Percentiles rank a stretch among this genome's conserved stretches.
Evolutionary conservation across 2,888 invertebrate species (phyloP).

Genomic region (Venustoraphidia nigricollis): DNA sequence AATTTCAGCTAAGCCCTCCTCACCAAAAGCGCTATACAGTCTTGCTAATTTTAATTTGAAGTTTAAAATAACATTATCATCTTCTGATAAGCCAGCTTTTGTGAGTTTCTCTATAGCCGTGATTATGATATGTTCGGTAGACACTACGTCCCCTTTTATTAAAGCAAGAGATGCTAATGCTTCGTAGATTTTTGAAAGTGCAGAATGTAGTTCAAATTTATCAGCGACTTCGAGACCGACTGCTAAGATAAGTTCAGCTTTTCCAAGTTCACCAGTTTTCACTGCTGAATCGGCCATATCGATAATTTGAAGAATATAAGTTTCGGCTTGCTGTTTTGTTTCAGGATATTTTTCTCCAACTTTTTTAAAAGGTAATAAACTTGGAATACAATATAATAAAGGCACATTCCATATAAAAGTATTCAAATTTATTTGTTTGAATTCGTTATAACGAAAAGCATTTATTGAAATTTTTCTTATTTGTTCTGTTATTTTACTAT

Average conservation of each 20-base stretch:
- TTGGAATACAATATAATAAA: too few relatives aligned
- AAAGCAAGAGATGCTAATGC: slow-evolving; percentile 27
- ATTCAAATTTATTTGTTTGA: too few relatives aligned
- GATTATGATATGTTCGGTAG: slow-evolving; percentile 26
- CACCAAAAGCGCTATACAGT: slow-evolving; percentile 25
- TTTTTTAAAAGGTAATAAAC: too few relatives aligned
- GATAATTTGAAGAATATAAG: slow-evolving; percentile 24
- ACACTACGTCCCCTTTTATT: slow-evolving; percentile 23
- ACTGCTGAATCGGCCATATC: slow-evolving; percentile 22
- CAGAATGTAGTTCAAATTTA: slow-evolving; percentile 21
- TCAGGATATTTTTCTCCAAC: too few relatives aligned
- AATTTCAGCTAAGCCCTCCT: slow-evolving; percentile 25
- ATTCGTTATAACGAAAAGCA: too few relatives aligned
- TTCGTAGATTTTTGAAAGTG: slow-evolving; percentile 23
- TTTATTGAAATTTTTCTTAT: too few relatives aligned
- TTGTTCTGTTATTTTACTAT: too few relatives aligned
- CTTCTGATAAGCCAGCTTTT: slow-evolving; percentile 22
- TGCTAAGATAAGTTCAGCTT: slow-evolving; percentile 24
- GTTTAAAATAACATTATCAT: slow-evolving; percentile 25
- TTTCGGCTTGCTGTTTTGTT: slow-evolving; percentile 19
- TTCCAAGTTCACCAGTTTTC: slow-evolving; percentile 23
- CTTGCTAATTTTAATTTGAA: slow-evolving; percentile 28
- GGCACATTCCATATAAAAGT: too few relatives aligned
- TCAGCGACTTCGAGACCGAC: slow-evolving; percentile 27
- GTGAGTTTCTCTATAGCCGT: slow-evolving; percentile 27